Base-by-base conservation (phyloP, 53 echinoderm and acorn worm species). In the Temnopleurus reevesii region DNA sequence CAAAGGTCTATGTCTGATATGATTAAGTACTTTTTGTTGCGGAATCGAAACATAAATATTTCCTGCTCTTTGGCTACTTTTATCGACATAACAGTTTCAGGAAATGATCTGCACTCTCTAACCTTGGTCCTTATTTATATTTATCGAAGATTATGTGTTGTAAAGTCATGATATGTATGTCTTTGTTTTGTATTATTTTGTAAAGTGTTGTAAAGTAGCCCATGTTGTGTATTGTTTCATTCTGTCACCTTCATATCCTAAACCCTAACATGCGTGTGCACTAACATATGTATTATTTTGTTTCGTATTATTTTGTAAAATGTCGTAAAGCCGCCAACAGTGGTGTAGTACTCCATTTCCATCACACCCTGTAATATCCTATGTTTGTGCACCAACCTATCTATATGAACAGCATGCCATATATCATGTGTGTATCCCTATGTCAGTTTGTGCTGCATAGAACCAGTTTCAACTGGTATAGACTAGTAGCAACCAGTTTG, bases 81-180 rank as follows among this genome's bases (percentile, higher is more conserved):
- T 63, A 63, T 31, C 63, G 2, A 63, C 30, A 38, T 41, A 41
- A 38, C 41, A 38, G n/a, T 18, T 8, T n/a, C 36, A 38, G 36
- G n/a, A 71, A 71, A 71, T 43, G 71, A 41, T 71, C 71, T 71
- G 71, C 71, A 38, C 63, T 63, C 29, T 63, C 30, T 63, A 63
- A 63, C 43, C 41, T 71, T 18, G 3, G 27, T 26, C 58, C 26
- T 57, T 41, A 71, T 71, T 23, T 71, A 41, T 19, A n/a, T n/a
- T 71, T 71, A 41, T n/a, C n/a, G n/a, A n/a, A n/a, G n/a, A n/a
- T 71, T 71, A 23, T 71, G 7, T 41, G 71, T 41, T 71, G 71
- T 71, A 41, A n/a, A n/a, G n/a, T n/a, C n/a, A n/a, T n/a, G n/a
- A n/a, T 71, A 17, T 41, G 18, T 30, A 12, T 71, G 71, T 71